phyloP scores from a whole-genome alignment of 2,888 invertebrate species.

The Uloborus plumipes region DNA sequence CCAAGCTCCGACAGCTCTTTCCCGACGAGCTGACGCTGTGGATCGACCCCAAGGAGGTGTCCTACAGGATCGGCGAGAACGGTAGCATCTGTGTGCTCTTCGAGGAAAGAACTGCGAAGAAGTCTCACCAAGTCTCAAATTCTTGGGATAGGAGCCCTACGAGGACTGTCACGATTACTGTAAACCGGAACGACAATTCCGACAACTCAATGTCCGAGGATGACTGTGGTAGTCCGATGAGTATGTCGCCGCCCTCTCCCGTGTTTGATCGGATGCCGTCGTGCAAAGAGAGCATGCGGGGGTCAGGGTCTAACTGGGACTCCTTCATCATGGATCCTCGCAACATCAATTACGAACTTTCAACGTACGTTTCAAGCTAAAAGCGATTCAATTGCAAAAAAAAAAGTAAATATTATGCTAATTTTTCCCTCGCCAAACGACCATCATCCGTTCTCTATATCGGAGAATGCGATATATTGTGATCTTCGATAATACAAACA shows the following conservation, averaged over 20 bases:
- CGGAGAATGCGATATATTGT: constrained; percentile 5
- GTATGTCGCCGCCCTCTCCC: constrained; percentile 43
- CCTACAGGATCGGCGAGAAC: constrained; percentile 78
- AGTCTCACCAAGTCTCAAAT: constrained; percentile 5
- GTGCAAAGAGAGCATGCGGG: constrained; percentile 51
- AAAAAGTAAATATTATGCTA: constrained; percentile 6
- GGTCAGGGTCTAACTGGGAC: constrained; percentile 23
- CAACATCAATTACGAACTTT: constrained; percentile 33
- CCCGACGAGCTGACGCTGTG: constrained; percentile 82
- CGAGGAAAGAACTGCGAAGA: constrained; percentile 68
- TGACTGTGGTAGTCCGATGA: constrained; percentile 29
- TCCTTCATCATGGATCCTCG: constrained; percentile 46
- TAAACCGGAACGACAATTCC: constrained; percentile 17
- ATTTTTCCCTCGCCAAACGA: constrained; percentile 41
- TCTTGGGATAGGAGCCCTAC: neutral
- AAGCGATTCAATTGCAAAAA: constrained; percentile 4
- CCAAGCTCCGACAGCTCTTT: constrained; percentile 75
- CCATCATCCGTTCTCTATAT: constrained; percentile 27
- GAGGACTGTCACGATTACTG: constrained; percentile 12
- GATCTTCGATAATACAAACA: constrained; percentile 11
- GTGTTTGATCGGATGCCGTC: constrained; percentile 19
- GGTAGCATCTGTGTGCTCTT: constrained; percentile 77
- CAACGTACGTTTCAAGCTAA: constrained; percentile 61
- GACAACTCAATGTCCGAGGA: constrained; percentile 1
- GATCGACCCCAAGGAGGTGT: constrained; percentile 83